Conservation (phyloP, 2,113 vertebrate species). For the Oceanodroma tethys region DNA sequence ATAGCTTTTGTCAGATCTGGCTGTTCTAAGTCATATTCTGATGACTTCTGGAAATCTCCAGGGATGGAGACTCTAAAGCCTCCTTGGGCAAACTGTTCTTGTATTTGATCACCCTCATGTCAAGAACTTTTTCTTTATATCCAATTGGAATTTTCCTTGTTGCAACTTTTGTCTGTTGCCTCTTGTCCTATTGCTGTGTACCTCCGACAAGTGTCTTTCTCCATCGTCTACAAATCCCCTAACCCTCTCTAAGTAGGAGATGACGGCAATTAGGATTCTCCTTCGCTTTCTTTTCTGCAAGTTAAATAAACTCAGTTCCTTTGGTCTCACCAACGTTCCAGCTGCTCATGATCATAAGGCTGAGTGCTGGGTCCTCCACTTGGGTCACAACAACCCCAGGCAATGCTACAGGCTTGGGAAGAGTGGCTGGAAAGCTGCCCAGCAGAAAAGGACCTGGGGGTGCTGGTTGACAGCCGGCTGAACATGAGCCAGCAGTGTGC, state of each 20-base stretch:
- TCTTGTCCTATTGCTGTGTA: neutral
- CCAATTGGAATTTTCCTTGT: neutral
- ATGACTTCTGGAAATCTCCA: neutral
- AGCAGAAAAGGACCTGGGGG: too few relatives aligned
- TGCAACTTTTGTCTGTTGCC: neutral
- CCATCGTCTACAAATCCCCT: neutral
- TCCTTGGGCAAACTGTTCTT: neutral
- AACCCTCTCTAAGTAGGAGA: neutral
- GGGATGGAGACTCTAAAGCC: neutral
- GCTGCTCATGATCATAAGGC: neutral
- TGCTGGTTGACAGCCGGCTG: too few relatives aligned
- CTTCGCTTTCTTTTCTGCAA: neutral
- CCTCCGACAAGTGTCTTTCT: neutral
- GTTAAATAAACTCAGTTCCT: neutral
- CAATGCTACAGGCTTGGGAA: too few relatives aligned
- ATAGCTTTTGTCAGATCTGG: neutral
- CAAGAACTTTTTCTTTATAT: neutral
- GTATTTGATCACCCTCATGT: neutral
- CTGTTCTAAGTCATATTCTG: neutral
- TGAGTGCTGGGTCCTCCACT: too few relatives aligned
- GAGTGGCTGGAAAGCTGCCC: too few relatives aligned
- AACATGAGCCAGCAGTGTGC: too few relatives aligned
- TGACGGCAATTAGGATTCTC: neutral
- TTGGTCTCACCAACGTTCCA: neutral
- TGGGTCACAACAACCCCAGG: too few relatives aligned